phyloP scores from a whole-genome alignment of 1,140 invertebrate species.

The Drosophila gunungcola region DNA sequence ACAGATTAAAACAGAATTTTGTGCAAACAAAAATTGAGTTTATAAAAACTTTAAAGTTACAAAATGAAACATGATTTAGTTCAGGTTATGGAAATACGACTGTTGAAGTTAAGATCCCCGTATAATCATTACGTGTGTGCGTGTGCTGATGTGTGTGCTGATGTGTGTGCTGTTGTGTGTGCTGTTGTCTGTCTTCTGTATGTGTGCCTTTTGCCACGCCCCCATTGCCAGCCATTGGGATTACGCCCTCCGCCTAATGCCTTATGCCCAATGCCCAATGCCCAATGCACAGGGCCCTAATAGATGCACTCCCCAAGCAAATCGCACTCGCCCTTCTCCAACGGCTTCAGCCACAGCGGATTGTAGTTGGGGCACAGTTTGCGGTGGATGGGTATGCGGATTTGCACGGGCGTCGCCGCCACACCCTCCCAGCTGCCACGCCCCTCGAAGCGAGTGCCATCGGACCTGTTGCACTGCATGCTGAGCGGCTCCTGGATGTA shows the following conservation, averaged over 20 bases:
- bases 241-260: constrained; percentile 6
- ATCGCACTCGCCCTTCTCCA: constrained; percentile 83
- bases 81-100: not conserved
- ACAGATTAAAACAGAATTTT: too few species aligned
- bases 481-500: constrained; percentile 95
- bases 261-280: not conserved
- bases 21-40: too few species aligned
- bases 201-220: constrained; percentile 30
- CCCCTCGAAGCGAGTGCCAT: constrained; percentile 90
- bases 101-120: constrained; percentile 6
- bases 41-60: too few species aligned
- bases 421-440: constrained; percentile 76
- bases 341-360: constrained; percentile 81
- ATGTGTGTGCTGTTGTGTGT: constrained; percentile 1
- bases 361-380: constrained; percentile 84
- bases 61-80: too few species aligned
- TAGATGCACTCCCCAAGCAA: constrained; percentile 84
- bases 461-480: constrained; percentile 97
- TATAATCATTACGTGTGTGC: constrained; percentile 1
- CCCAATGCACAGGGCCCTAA: constrained; percentile 37
- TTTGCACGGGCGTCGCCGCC: constrained; percentile 75
- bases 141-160: not conserved
- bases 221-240: constrained; percentile 3
- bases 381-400: constrained; percentile 82
- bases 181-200: not conserved